phyloP scores from a whole-genome alignment of 2,113 vertebrate species.

The Cynocephalus volans region DNA sequence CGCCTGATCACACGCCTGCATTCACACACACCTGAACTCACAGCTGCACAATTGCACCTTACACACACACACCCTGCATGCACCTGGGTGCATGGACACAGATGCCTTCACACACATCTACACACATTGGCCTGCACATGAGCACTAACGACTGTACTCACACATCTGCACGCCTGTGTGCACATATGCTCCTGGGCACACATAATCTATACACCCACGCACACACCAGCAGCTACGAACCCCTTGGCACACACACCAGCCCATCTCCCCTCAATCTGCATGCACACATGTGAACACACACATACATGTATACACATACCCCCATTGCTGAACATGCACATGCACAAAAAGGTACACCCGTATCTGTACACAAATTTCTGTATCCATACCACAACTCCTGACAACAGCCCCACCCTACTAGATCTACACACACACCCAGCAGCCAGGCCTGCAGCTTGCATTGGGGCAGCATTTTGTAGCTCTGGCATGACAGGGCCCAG shows the following conservation, averaged over 20 bases:
- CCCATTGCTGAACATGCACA: background rate
- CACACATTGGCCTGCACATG: background rate
- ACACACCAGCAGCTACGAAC: background rate
- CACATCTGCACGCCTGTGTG: background rate
- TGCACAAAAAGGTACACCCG: background rate
- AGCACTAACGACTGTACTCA: background rate
- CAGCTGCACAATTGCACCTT: background rate
- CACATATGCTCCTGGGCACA: background rate
- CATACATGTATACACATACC: too few relatives aligned
- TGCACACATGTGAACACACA: accelerated
- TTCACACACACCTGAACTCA: background rate
- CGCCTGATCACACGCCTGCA: background rate
- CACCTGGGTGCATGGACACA: background rate
- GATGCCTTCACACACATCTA: background rate
- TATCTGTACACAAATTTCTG: background rate
- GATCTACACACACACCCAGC: accelerated
- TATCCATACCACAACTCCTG: background rate
- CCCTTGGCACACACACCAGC: background rate
- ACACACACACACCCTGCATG: background rate
- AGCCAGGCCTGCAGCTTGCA: background rate
- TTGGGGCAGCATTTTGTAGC: accelerated
- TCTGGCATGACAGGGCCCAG: background rate
- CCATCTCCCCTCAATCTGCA: background rate
- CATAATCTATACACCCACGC: background rate
- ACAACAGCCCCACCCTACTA: background rate